Evolutionary conservation across 2,113 vertebrate species (phyloP).

Genomic region (Megaleporinus macrocephalus): DNA sequence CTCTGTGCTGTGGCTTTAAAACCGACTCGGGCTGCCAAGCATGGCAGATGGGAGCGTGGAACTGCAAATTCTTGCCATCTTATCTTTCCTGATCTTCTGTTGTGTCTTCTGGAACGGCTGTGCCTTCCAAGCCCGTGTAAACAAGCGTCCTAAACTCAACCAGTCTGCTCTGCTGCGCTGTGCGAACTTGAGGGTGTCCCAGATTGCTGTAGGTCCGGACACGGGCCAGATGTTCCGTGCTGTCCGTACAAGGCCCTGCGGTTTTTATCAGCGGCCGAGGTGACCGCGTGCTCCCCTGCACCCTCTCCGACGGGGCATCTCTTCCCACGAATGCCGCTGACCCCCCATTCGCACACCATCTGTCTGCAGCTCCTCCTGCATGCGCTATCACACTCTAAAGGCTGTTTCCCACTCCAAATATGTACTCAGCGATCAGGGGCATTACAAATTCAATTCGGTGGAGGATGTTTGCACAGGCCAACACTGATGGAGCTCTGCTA

Average conservation of each 20-base stretch:
- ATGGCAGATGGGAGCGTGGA: slow-evolving; percentile 54
- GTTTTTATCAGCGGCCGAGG: slow-evolving; percentile 41
- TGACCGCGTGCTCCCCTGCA: slow-evolving; percentile 5
- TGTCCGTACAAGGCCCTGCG: slow-evolving; percentile 37
- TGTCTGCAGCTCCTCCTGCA: slow-evolving; percentile 49
- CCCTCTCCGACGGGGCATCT: slow-evolving; percentile 33
- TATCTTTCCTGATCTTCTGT: slow-evolving; percentile 50
- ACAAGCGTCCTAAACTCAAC: slow-evolving; percentile 15
- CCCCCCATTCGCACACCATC: slow-evolving; percentile 56
- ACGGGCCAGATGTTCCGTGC: slow-evolving; percentile 49
- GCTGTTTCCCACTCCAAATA: slow-evolving; percentile 59
- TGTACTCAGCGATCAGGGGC: slow-evolving; percentile 54
- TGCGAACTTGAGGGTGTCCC: slow-evolving; percentile 29
- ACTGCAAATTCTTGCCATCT: slow-evolving; percentile 52
- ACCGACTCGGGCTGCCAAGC: slow-evolving; percentile 26
- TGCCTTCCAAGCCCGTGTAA: slow-evolving; percentile 40
- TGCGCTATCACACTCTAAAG: slow-evolving; percentile 54
- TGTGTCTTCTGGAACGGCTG: slow-evolving; percentile 49
- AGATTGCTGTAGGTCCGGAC: slow-evolving; percentile 30
- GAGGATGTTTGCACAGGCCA: slow-evolving; percentile 52
- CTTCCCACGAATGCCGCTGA: slow-evolving; percentile 48
- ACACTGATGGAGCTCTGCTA: slow-evolving; percentile 43
- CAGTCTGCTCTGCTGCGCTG: background rate
- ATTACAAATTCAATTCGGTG: slow-evolving; percentile 58
- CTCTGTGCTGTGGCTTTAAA: slow-evolving; percentile 46